Evolutionary conservation across 92 coral and sea anemone genomes (phyloP).

Genomic region (Bergia sp.): DNA sequence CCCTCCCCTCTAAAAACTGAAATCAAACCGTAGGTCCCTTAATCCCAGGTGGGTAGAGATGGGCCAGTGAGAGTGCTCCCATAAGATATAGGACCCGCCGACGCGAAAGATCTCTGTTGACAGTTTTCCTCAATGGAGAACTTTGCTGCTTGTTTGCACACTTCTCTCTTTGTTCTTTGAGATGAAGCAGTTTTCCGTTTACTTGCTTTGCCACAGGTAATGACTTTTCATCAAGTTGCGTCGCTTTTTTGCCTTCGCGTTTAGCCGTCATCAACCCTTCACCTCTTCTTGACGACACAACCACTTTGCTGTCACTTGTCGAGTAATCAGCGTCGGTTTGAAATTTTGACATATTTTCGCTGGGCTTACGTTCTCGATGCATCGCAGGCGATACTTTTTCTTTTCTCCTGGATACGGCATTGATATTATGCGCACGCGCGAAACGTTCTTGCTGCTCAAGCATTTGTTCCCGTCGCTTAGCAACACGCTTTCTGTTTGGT

Average conservation of each 20-base stretch:
- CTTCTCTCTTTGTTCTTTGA: neutral
- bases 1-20: neutral
- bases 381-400: neutral
- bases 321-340: neutral
- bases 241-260: neutral
- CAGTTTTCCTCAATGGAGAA: neutral
- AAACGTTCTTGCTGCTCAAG: conserved; percentile 10
- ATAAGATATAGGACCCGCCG: conserved; percentile 30
- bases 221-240: neutral
- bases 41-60: conserved; percentile 42
- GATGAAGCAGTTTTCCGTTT: neutral
- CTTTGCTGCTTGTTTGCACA: neutral
- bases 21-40: neutral
- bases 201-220: neutral
- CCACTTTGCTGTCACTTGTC: neutral
- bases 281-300: neutral
- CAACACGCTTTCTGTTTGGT: conserved; percentile 36
- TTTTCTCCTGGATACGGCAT: neutral
- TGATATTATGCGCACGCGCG: conserved; percentile 18
- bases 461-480: conserved; percentile 22
- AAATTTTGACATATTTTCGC: neutral
- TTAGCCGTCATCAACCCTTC: neutral
- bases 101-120: conserved; percentile 6
- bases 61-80: conserved; percentile 25
- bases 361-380: neutral